Evolutionary conservation across 2,888 invertebrate genomes (phyloP).

Genomic region (Syrphus vitripennis): DNA sequence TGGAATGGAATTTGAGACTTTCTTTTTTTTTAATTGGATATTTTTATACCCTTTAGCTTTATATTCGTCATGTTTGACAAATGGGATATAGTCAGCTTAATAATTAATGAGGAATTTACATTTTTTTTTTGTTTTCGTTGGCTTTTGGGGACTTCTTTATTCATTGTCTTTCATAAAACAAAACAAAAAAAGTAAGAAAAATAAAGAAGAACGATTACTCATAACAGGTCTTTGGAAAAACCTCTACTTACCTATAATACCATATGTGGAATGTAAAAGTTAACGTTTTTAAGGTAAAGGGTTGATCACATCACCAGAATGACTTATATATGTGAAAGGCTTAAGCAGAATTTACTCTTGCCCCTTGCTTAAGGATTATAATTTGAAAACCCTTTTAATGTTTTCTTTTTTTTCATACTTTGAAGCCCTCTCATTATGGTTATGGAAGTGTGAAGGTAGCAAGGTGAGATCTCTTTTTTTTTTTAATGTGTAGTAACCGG

Average conservation of each 20-base stretch:
- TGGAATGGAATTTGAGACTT: constrained; percentile 46
- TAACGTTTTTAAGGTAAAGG: background rate
- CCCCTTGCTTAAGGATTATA: background rate
- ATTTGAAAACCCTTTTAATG: background rate
- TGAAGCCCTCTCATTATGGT: background rate
- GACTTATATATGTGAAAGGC: background rate
- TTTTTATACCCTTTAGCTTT: constrained; percentile 6
- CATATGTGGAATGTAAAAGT: background rate
- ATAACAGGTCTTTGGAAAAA: background rate
- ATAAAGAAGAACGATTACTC: background rate
- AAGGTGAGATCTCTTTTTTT: background rate
- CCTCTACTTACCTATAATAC: background rate
- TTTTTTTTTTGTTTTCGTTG: background rate
- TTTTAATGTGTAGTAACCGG: background rate
- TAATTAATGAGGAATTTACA: constrained; percentile 9
- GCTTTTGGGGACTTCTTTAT: constrained; percentile 2
- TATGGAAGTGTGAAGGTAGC: background rate
- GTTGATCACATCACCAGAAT: background rate
- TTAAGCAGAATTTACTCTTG: constrained; percentile 1
- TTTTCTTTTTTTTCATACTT: background rate
- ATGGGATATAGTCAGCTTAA: constrained; percentile 22
- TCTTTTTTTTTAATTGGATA: constrained; percentile 13
- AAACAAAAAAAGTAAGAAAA: too few species aligned
- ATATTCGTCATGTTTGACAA: constrained; percentile 33
- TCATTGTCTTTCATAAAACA: constrained; percentile 17